phyloP scores from a whole-genome alignment of 2,888 invertebrate genomes.

The Diploptera punctata region DNA sequence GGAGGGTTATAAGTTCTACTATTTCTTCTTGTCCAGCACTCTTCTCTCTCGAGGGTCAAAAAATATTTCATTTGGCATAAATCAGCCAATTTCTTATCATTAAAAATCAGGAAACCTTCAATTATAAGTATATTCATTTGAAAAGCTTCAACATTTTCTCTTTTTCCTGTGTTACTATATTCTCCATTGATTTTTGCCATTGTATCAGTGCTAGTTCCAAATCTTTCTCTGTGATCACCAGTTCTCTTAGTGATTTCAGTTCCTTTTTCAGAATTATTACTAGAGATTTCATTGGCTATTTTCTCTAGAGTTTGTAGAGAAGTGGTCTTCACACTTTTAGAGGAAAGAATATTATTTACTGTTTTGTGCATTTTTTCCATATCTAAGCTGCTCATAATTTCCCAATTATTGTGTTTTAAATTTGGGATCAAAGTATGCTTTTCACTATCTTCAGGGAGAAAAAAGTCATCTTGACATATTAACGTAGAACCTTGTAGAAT shows the following conservation, averaged over 20 bases:
- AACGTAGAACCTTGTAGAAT: slow-evolving; percentile 56
- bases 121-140: slow-evolving; percentile 63
- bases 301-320: too few species aligned
- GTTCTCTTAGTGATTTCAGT: too few species aligned
- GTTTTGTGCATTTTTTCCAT: slow-evolving; percentile 74
- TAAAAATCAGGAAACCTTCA: slow-evolving; percentile 80
- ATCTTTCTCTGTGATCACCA: background rate
- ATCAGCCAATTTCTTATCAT: slow-evolving; percentile 68
- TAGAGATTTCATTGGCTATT: too few species aligned
- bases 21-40: slow-evolving; percentile 68
- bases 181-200: background rate
- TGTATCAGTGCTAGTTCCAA: background rate
- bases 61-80: slow-evolving; percentile 78
- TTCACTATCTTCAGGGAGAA: slow-evolving; percentile 68
- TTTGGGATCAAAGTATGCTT: slow-evolving; percentile 67
- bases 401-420: slow-evolving; percentile 79
- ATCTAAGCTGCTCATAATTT: slow-evolving; percentile 72
- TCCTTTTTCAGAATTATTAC: too few species aligned
- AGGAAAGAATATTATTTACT: slow-evolving; percentile 52
- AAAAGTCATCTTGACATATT: slow-evolving; percentile 80
- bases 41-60: slow-evolving; percentile 70
- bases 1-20: slow-evolving; percentile 81
- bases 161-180: slow-evolving; percentile 7
- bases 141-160: too few species aligned
- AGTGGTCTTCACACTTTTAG: background rate